A percentile compares a stretch with the other conserved stretches of the same genome.
Conservation (phyloP, 2,797 vertebrate species). For the Sebastes steindachneri region DNA sequence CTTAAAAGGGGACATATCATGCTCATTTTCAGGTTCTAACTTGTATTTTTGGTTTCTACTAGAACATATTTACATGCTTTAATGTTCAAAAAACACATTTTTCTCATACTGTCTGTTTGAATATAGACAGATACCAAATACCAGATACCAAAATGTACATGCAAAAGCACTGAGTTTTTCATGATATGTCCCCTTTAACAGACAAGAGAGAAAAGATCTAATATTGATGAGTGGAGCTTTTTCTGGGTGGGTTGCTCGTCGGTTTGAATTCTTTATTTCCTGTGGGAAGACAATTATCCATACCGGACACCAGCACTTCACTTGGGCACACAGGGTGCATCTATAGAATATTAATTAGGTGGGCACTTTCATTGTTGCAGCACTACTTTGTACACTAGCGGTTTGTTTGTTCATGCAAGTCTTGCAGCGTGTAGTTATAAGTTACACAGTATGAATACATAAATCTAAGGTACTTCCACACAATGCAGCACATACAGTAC, state of each 20-base stretch:
- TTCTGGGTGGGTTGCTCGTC: not conserved
- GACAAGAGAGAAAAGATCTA: not conserved
- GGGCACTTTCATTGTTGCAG: conserved; percentile 3
- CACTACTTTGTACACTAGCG: not conserved
- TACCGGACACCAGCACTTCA: conserved; percentile 12
- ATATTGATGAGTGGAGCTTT: not conserved
- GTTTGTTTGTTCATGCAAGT: not conserved
- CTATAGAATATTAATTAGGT: conserved; percentile 29
- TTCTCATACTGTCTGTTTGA: no score
- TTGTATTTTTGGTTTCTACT: no score
- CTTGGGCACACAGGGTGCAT: not conserved
- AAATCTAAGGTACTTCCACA: not conserved
- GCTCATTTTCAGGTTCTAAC: no score
- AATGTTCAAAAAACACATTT: no score
- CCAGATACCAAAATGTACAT: no score
- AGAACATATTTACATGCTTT: no score
- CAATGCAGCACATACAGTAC: not conserved
- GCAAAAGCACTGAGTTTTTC: no score
- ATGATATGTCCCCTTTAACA: not conserved
- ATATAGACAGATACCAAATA: no score
- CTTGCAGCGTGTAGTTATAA: not conserved
- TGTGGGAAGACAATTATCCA: conserved; percentile 13
- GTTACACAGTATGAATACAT: not conserved
- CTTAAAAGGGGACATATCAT: no score
- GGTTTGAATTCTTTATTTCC: conserved; percentile 9